Evolutionary conservation across 2,797 vertebrate species (phyloP).

Genomic region (Gymnopithys bicolor): DNA sequence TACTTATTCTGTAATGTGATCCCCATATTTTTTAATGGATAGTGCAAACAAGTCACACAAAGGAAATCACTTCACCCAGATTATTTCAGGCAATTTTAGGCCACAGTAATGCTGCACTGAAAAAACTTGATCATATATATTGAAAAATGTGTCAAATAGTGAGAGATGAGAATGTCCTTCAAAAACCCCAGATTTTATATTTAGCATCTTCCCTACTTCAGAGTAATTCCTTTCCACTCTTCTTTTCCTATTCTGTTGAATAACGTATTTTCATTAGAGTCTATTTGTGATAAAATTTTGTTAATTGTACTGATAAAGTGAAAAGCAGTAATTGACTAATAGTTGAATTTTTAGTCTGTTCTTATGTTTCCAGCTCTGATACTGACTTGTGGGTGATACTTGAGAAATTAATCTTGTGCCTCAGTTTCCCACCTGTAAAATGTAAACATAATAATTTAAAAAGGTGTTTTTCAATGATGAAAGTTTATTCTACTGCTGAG

Average conservation of each 20-base stretch:
- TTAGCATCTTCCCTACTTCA: not conserved
- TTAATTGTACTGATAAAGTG: not conserved
- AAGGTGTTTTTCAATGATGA: not conserved
- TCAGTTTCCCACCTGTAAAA: not conserved
- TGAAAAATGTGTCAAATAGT: not conserved
- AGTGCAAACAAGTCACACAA: not conserved
- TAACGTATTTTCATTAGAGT: not conserved
- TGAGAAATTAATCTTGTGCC: not conserved
- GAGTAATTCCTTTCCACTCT: not conserved
- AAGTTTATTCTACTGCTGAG: not conserved
- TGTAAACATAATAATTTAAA: not conserved
- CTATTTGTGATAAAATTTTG: not conserved
- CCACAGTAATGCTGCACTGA: not conserved
- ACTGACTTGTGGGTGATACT: not conserved
- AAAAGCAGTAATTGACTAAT: not conserved
- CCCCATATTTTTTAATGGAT: not conserved
- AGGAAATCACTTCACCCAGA: not conserved
- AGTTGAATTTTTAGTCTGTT: not conserved
- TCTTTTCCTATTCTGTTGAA: not conserved
- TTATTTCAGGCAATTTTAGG: not conserved
- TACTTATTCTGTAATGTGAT: not conserved
- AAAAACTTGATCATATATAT: not conserved
- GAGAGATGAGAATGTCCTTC: not conserved
- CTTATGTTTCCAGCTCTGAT: not conserved
- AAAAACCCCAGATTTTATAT: not conserved